These are phyloP conservation scores for Chrysaora quinquecirrha DNA, from an alignment of 30 jellyfish, hydroid and myxozoan species.

Conservation along the genomic window DNA sequence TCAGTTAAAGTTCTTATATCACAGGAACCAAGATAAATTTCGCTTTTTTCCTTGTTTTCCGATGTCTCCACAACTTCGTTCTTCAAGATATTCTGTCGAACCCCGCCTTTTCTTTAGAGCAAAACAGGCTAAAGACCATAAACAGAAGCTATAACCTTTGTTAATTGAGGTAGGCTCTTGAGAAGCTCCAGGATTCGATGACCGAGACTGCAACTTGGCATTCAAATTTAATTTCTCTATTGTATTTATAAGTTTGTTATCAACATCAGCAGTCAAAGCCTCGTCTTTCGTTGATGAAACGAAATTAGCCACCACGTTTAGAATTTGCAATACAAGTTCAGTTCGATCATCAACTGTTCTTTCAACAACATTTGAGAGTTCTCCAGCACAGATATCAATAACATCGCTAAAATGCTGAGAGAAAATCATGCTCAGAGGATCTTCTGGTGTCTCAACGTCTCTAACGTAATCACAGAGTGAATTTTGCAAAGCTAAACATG, in stretches of 20 bases:
- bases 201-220: neutral
- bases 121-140: constrained; percentile 39
- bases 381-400: neutral
- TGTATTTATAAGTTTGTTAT: neutral
- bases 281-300: neutral
- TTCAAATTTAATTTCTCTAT: neutral
- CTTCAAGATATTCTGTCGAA: too few relatives aligned
- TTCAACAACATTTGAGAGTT: neutral
- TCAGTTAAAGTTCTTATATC: neutral
- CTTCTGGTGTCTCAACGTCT: neutral
- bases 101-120: constrained; percentile 21
- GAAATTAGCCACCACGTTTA: neutral
- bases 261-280: neutral
- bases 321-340: neutral
- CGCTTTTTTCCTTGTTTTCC: too few relatives aligned
- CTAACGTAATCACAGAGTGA: neutral
- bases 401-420: neutral
- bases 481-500: neutral
- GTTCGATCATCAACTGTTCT: neutral
- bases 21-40: neutral
- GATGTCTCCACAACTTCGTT: too few relatives aligned
- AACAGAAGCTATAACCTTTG: neutral
- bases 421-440: neutral
- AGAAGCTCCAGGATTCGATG: neutral
- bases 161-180: too few relatives aligned